Evolutionary conservation across 2,888 invertebrate genomes (phyloP).

Genomic region (Agrotis clavis): DNA sequence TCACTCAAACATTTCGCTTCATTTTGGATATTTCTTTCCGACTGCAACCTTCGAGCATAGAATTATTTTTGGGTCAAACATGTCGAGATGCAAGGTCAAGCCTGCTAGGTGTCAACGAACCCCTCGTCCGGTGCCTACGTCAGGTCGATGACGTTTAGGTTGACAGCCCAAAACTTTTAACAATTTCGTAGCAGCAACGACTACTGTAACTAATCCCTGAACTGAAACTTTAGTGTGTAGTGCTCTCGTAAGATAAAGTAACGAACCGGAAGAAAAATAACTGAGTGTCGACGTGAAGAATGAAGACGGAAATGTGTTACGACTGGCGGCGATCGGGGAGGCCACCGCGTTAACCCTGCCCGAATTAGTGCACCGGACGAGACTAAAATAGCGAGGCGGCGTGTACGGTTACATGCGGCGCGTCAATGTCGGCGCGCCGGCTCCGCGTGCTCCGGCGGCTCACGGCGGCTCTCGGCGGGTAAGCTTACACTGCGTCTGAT

Average conservation of each 20-base stretch:
- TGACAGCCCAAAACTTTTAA: slow-evolving; percentile 74
- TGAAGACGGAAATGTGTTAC: slow-evolving; percentile 88
- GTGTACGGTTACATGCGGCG: slow-evolving; percentile 90
- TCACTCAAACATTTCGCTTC: slow-evolving; percentile 56
- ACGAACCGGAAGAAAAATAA: slow-evolving; percentile 68
- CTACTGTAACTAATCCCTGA: slow-evolving; percentile 43
- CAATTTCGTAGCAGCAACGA: slow-evolving; percentile 38
- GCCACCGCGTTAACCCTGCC: slow-evolving; percentile 90
- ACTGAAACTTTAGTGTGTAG: slow-evolving; percentile 65
- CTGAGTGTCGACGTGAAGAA: slow-evolving; percentile 82
- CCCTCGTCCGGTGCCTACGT: slow-evolving; percentile 85
- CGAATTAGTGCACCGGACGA: slow-evolving; percentile 91
- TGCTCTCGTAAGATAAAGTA: slow-evolving; percentile 62
- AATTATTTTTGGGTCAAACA: slow-evolving; percentile 84
- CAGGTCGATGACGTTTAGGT: slow-evolving; percentile 89
- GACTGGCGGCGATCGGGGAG: slow-evolving; percentile 83
- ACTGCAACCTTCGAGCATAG: slow-evolving; percentile 57
- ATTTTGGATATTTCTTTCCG: slow-evolving; percentile 63
- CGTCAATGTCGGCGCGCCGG: slow-evolving; percentile 87
- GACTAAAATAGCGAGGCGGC: slow-evolving; percentile 90
- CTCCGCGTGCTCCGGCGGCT: slow-evolving; percentile 78
- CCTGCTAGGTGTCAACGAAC: slow-evolving; percentile 89
- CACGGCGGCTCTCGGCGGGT: slow-evolving; percentile 82
- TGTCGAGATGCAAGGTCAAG: slow-evolving; percentile 87
- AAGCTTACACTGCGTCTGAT: slow-evolving; percentile 87